phyloP scores from a whole-genome alignment of 2,113 vertebrate genomes.

The Lagenorhynchus albirostris region DNA sequence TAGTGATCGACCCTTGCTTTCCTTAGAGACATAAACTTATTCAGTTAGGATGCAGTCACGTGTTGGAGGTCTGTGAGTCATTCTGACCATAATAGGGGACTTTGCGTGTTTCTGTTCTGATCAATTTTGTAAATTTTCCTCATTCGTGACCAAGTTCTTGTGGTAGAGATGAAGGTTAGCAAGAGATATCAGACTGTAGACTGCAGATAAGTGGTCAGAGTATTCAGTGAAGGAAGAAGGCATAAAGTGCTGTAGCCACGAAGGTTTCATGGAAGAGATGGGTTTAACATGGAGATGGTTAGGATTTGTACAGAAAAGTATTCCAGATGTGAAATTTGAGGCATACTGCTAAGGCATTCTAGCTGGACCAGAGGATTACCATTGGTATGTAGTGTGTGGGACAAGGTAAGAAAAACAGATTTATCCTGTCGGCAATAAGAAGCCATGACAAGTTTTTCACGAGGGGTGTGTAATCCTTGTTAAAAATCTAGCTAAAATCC shows the following conservation, averaged over 20 bases:
- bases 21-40: background rate
- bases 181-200: background rate
- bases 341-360: background rate
- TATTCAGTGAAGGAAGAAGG: background rate
- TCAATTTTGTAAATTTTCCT: constrained; percentile 25
- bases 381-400: background rate
- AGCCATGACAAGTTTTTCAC: background rate
- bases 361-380: background rate
- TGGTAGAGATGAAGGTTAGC: background rate
- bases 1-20: background rate
- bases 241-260: background rate
- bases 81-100: background rate
- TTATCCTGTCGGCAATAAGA: background rate
- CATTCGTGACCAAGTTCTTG: background rate
- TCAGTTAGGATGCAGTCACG: background rate
- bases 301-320: constrained; percentile 1
- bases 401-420: constrained; percentile 27
- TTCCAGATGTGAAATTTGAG: background rate
- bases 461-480: background rate
- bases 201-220: background rate
- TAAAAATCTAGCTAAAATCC: constrained; percentile 18
- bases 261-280: background rate
- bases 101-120: background rate
- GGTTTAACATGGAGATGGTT: background rate
- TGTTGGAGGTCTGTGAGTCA: background rate